phyloP scores from a whole-genome alignment of 2,888 invertebrate species.

The Lasioglossum zephyrum region DNA sequence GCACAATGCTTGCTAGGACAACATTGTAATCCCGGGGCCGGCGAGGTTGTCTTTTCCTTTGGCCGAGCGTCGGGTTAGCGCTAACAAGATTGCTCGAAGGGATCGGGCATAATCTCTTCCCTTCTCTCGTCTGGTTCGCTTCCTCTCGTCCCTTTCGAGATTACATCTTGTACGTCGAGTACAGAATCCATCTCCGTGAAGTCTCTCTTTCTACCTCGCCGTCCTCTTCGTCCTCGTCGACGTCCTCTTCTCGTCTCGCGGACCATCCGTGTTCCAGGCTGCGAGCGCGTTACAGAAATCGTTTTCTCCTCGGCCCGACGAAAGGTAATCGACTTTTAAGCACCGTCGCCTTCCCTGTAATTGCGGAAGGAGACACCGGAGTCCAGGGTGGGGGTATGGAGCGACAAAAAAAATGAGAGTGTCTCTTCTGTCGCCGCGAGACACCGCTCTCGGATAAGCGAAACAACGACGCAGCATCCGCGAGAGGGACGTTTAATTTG shows the following conservation, averaged over 20 bases:
- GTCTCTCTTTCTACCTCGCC: neutral
- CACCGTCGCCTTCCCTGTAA: conserved; percentile 56
- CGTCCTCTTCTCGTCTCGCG: conserved; percentile 17
- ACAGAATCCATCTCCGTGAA: conserved; percentile 59
- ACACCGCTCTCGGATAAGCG: conserved; percentile 4
- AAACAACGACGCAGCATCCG: conserved; percentile 22
- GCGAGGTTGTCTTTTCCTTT: conserved; percentile 70
- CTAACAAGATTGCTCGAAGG: conserved; percentile 79
- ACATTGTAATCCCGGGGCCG: conserved; percentile 57
- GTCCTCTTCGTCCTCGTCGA: neutral
- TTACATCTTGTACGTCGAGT: conserved; percentile 68
- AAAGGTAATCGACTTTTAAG: conserved; percentile 70
- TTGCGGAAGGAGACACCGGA: conserved; percentile 51
- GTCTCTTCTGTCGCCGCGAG: neutral
- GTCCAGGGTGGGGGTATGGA: neutral
- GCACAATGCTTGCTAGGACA: conserved; percentile 49
- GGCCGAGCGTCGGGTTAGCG: conserved; percentile 69
- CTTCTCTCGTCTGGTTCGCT: conserved; percentile 57
- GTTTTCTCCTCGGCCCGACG: conserved; percentile 50
- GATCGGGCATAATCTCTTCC: conserved; percentile 72
- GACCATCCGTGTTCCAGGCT: conserved; percentile 41
- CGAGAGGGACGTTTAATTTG: conserved; percentile 40
- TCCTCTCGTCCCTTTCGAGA: conserved; percentile 64
- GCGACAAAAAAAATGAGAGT: conserved; percentile 4
- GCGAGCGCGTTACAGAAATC: conserved; percentile 53